Evolutionary conservation across 2,797 vertebrate species (phyloP).

Genomic region (Aerospiza tachiro): DNA sequence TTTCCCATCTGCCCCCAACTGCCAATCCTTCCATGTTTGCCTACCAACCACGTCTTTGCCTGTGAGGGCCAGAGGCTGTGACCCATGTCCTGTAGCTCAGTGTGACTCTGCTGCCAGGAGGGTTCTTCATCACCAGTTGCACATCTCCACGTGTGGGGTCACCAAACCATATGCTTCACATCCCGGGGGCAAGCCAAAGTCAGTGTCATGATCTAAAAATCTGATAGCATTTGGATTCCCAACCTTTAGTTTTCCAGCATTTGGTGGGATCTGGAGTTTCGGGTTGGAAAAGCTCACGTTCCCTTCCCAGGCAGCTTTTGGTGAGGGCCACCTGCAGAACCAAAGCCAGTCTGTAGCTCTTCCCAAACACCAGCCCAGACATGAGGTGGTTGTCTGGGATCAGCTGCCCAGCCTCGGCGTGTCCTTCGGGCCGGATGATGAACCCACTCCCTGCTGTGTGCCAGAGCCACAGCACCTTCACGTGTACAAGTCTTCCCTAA

Average conservation of each 20-base stretch:
- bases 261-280: not conserved
- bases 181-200: not conserved
- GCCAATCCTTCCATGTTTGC: not conserved
- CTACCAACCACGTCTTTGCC: fast-evolving
- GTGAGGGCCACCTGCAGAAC: not conserved
- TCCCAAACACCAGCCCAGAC: not conserved
- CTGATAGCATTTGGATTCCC: not conserved
- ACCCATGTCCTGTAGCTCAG: not conserved
- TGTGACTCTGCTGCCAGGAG: fast-evolving
- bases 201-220: not conserved
- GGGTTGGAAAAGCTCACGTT: not conserved
- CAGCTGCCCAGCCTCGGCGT: not conserved
- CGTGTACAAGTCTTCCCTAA: not conserved
- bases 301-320: not conserved
- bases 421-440: not conserved
- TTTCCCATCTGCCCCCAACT: not conserved
- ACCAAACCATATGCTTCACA: not conserved
- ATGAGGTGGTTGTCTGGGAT: not conserved
- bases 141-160: not conserved
- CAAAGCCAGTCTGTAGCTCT: not conserved
- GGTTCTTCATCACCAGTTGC: not conserved
- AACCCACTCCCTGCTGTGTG: not conserved
- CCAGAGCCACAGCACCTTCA: not conserved
- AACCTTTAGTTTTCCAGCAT: not conserved
- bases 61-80: not conserved